Percentiles rank a stretch among this genome's conserved stretches.
Conservation (phyloP, 2,888 invertebrate species). For the Dicyrtomina minuta region DNA sequence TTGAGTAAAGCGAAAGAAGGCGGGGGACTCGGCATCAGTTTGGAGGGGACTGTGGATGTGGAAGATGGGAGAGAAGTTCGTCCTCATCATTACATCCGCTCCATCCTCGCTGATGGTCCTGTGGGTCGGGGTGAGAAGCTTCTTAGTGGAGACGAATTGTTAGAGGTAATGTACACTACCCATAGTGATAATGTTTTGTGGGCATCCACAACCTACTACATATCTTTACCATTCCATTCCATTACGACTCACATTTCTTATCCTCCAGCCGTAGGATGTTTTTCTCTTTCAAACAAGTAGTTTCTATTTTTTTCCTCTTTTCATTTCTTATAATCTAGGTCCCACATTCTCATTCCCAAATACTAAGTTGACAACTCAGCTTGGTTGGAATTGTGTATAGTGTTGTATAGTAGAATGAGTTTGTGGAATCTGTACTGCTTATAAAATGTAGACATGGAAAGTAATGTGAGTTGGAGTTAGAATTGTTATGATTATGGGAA, state of each 20-base stretch:
- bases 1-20: slow-evolving; percentile 84
- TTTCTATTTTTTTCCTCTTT: no score
- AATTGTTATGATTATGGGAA: slow-evolving; percentile 26
- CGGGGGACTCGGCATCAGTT: slow-evolving; percentile 92
- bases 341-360: no score
- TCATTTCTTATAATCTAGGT: no score
- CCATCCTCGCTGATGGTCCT: slow-evolving; percentile 95
- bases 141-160: slow-evolving; percentile 90
- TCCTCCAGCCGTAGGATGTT: neutral
- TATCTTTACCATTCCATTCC: neutral
- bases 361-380: no score
- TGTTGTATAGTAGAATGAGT: no score
- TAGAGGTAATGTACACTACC: slow-evolving; percentile 65
- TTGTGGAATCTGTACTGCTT: no score
- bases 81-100: slow-evolving; percentile 93
- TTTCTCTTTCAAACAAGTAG: no score
- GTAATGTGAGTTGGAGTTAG: slow-evolving; percentile 3
- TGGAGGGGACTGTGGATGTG: slow-evolving; percentile 98
- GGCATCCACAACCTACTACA: neutral
- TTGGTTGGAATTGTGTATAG: no score
- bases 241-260: neutral
- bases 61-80: slow-evolving; percentile 95
- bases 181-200: no score
- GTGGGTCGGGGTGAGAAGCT: slow-evolving; percentile 88
- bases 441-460: neutral